Conservation (phyloP, 2,797 vertebrate species). For the Hapalemur alaotrensis region DNA sequence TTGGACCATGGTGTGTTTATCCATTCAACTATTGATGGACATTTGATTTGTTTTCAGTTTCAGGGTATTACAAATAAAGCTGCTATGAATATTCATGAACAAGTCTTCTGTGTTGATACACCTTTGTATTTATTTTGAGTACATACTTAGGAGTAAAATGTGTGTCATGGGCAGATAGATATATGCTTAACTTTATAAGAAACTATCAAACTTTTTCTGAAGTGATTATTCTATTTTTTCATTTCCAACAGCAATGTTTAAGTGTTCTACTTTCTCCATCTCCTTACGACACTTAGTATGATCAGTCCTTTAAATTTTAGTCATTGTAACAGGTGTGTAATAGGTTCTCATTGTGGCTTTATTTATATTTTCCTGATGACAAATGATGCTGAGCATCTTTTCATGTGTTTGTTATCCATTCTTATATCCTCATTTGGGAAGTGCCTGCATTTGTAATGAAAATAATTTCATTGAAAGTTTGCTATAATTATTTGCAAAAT, state of each 20-base stretch:
- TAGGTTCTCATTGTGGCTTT: background rate
- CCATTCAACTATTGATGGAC: background rate
- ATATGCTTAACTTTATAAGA: background rate
- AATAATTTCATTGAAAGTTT: conserved; percentile 36
- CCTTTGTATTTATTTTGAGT: conserved; percentile 27
- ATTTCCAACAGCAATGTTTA: background rate
- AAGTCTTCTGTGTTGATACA: background rate
- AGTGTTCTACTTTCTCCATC: background rate
- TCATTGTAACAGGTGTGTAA: background rate
- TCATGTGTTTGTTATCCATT: background rate
- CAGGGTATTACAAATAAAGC: background rate
- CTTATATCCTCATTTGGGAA: background rate
- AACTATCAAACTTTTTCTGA: background rate
- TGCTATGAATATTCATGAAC: background rate
- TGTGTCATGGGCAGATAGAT: background rate
- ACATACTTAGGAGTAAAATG: background rate
- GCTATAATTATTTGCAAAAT: conserved; percentile 54
- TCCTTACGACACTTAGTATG: background rate
- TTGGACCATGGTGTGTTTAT: background rate
- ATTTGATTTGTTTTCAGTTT: background rate
- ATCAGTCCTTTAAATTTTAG: background rate
- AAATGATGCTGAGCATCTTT: background rate
- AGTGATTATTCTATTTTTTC: background rate
- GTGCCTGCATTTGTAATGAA: conserved; percentile 16
- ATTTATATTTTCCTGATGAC: background rate